These are phyloP conservation scores for Drosophila falleni DNA, from an alignment of 2,888 invertebrate species.

Conservation along the genomic window DNA sequence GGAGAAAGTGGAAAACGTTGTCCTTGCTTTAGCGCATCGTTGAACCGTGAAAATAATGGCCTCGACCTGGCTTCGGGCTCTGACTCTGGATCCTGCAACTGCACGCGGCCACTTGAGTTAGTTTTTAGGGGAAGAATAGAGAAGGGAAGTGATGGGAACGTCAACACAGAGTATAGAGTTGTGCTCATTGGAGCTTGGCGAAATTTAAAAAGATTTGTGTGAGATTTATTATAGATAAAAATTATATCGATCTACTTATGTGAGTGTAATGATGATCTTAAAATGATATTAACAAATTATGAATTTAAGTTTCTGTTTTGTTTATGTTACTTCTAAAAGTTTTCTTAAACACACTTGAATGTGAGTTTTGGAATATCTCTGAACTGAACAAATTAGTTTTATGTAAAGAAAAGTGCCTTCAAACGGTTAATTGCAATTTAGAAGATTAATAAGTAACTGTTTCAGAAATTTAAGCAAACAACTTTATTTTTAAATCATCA, in stretches of 20 bases:
- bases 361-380: too few relatives aligned
- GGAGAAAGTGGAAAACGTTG: conserved; percentile 46
- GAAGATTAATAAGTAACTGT: too few relatives aligned
- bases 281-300: background rate
- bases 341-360: too few relatives aligned
- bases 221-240: background rate
- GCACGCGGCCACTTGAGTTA: conserved; percentile 44
- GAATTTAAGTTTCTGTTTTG: too few relatives aligned
- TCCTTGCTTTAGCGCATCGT: conserved; percentile 66
- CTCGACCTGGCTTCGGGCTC: conserved; percentile 31
- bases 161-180: background rate
- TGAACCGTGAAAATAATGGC: conserved; percentile 71
- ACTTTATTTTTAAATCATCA: too few relatives aligned
- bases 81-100: background rate
- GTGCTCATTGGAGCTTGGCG: conserved; percentile 16
- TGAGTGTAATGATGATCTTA: background rate
- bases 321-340: too few relatives aligned
- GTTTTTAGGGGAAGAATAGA: conserved; percentile 3
- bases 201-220: conserved; percentile 18
- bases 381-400: too few relatives aligned
- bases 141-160: background rate
- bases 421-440: too few relatives aligned
- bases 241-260: too few relatives aligned
- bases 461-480: too few relatives aligned
- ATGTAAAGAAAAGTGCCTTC: too few relatives aligned